Evolutionary conservation across 2,888 invertebrate species (phyloP).

Genomic region (Hirtodrosophila cameraria): DNA sequence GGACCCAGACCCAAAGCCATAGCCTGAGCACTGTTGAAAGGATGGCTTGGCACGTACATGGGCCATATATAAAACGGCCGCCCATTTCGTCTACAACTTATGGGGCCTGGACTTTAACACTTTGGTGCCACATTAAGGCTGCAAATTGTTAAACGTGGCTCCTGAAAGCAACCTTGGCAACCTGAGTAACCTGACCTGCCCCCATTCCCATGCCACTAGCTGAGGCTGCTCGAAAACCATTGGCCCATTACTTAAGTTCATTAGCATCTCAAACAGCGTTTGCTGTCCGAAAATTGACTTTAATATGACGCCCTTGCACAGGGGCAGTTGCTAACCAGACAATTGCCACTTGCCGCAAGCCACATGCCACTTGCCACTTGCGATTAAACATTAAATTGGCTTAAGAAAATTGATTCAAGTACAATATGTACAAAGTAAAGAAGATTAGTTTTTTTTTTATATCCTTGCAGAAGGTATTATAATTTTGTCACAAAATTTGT

Average conservation of each 20-base stretch:
- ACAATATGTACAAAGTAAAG: not conserved
- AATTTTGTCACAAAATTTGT: no score
- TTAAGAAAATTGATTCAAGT: slow-evolving; percentile 26
- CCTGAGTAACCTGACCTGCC: slow-evolving; percentile 23
- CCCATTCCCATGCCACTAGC: not conserved
- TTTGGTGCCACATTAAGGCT: slow-evolving; percentile 75
- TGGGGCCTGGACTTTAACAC: slow-evolving; percentile 75
- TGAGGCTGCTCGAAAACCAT: slow-evolving; percentile 1
- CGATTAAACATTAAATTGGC: slow-evolving; percentile 37
- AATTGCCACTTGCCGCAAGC: slow-evolving; percentile 24
- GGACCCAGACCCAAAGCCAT: no score
- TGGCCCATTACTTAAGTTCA: slow-evolving; percentile 71
- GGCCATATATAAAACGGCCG: slow-evolving; percentile 65
- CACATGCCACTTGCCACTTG: slow-evolving; percentile 15
- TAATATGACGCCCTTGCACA: slow-evolving; percentile 24
- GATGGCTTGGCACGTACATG: slow-evolving; percentile 62
- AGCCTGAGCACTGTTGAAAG: slow-evolving; percentile 62
- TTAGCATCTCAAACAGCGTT: slow-evolving; percentile 63
- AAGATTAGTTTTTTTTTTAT: no score
- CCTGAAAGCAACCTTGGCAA: slow-evolving; percentile 23
- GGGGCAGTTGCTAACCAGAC: slow-evolving; percentile 18
- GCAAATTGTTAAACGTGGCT: slow-evolving; percentile 76
- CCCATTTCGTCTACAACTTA: slow-evolving; percentile 67
- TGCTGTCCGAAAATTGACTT: slow-evolving; percentile 47
- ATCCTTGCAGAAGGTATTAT: no score